Percentiles rank a stretch among this genome's conserved stretches.
Conservation (phyloP, 2,797 vertebrate species). For the Macropodus opercularis region DNA sequence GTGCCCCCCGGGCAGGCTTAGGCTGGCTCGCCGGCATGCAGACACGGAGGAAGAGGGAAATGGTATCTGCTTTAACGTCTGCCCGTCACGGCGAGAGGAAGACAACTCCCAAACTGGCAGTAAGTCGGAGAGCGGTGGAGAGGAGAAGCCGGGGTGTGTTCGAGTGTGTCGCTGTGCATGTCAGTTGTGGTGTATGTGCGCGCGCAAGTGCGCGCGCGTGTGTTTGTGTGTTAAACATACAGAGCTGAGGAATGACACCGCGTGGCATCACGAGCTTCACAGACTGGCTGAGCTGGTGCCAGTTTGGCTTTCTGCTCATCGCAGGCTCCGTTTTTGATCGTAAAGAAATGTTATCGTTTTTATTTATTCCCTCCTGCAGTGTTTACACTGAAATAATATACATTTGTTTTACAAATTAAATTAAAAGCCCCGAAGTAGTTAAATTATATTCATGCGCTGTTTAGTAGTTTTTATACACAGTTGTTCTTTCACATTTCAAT, state of each 20-base stretch:
- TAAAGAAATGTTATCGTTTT: too few species aligned
- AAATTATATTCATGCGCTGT: too few species aligned
- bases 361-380: too few species aligned
- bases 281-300: conserved; percentile 41
- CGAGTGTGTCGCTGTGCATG: conserved; percentile 11
- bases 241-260: conserved; percentile 73
- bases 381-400: too few species aligned
- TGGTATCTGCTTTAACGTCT: conserved; percentile 76
- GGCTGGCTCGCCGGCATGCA: conserved; percentile 17
- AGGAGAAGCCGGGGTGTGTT: conserved; percentile 45
- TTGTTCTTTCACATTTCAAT: too few species aligned
- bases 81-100: conserved; percentile 86
- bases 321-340: too few species aligned
- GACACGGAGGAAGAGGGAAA: conserved; percentile 54
- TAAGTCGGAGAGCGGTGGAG: conserved; percentile 84
- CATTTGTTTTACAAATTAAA: too few species aligned
- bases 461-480: too few species aligned
- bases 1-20: conserved; percentile 53
- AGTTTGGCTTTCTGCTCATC: conserved; percentile 15
- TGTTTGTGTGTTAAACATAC: conserved; percentile 43
- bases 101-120: conserved; percentile 88
- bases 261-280: conserved; percentile 54
- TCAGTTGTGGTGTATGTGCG: conserved; percentile 1
- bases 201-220: not conserved
- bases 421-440: too few species aligned